Evolutionary conservation across 1,140 invertebrate genomes (phyloP), one percentile per base, ranked within the genome.

Genomic region (Pseudomyrmex cubaensis): DNA sequence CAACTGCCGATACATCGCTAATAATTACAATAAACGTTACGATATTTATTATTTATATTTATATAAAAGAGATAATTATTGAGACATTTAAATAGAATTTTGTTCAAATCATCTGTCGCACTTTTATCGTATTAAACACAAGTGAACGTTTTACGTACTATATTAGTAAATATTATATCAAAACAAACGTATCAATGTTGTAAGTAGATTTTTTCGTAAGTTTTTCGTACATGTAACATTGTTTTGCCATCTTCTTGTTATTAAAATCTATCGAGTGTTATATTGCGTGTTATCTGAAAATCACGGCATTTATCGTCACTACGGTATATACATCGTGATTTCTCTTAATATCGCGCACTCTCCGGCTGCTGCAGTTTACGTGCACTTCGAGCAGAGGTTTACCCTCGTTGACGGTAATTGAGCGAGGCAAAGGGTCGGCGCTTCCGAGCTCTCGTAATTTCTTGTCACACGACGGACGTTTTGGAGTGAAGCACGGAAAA

Each of bases 401-500:
- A 78, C 75, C 64, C 82, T 67, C 63, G 62, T 83, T 35, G 74
- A 25, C 35, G 82, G 74, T 63, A 78, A 83, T 83, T 78, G 82
- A 76, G 75, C 82, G 74, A 83, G 75, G 75, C 83, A 59, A 82
- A 80, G 77, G 75, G 66, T 67, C 66, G 35, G 66, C 74, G 75
- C 83, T 77, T 80, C 56, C 74, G 66, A 84, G 76, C 66, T 83
- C 74, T 70, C 76, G 74, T 84, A 80, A 82, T 77, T 84, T 82
- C 83, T 80, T 74, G 78, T 80, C 73, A 85, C 77, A 56, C 57
- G 83, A 62, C 44, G 69, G 83, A 88, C 73, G 62, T 85, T 85
- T 80, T 20, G n/a, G 74, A 84, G 69, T 82, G 74, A 83, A 82
- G 77, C 22, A 62, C 69, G 54, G 77, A 77, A 75, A 78, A 69